Evolutionary conservation across 2,113 vertebrate species (phyloP).

Genomic region (Prionailurus viverrinus): DNA sequence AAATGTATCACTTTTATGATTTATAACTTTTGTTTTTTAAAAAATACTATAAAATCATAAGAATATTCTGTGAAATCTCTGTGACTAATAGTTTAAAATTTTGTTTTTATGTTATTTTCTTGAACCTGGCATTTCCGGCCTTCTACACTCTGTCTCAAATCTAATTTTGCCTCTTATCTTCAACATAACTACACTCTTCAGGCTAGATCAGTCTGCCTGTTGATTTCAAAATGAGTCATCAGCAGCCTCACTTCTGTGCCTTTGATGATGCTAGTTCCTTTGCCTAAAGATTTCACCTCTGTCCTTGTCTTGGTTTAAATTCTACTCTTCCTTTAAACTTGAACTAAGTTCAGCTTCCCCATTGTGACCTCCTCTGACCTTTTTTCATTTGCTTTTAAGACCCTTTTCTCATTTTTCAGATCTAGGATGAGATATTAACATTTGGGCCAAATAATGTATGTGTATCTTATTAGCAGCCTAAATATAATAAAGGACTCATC

Average conservation of each 20-base stretch:
- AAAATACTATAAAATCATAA: slow-evolving; percentile 6
- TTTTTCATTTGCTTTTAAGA: neutral
- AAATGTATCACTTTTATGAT: neutral
- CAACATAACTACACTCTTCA: neutral
- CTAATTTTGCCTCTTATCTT: slow-evolving; percentile 15
- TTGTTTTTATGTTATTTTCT: slow-evolving; percentile 41
- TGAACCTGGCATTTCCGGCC: neutral
- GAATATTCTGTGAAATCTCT: neutral
- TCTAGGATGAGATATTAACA: neutral
- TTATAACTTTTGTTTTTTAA: neutral
- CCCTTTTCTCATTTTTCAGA: neutral
- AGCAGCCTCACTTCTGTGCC: neutral
- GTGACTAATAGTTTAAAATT: neutral
- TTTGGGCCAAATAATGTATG: neutral
- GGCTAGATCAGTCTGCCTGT: neutral
- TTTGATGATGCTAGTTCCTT: neutral
- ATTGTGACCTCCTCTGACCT: neutral
- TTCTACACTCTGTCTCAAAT: neutral
- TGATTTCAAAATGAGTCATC: neutral
- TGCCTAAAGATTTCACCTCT: neutral
- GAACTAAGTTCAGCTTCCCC: neutral
- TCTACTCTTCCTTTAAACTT: neutral
- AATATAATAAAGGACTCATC: neutral
- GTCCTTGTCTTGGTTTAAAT: neutral
- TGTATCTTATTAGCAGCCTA: neutral